Evolutionary conservation across 2,797 vertebrate genomes (phyloP).

Genomic region (Melanotaenia nigrans): DNA sequence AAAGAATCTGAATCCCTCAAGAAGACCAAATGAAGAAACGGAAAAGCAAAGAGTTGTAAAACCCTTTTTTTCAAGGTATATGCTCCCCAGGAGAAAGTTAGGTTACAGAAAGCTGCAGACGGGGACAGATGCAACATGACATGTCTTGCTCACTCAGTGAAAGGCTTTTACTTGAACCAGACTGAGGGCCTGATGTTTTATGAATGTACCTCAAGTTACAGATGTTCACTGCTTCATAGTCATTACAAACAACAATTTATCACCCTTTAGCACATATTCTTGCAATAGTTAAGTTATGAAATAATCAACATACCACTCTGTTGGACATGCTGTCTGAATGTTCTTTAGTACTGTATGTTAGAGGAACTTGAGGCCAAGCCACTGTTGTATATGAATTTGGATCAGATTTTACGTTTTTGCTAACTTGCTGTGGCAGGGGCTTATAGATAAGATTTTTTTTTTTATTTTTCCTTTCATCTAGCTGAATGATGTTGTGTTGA

Average conservation of each 20-base stretch:
- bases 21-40: constrained; percentile 83
- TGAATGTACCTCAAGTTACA: constrained; percentile 79
- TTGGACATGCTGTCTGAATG: constrained; percentile 48
- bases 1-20: constrained; percentile 73
- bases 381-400: constrained; percentile 56
- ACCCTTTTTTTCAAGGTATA: constrained; percentile 42
- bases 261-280: constrained; percentile 65
- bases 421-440: constrained; percentile 57
- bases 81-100: constrained; percentile 49
- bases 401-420: constrained; percentile 34
- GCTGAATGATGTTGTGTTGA: constrained; percentile 40
- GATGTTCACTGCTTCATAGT: constrained; percentile 63
- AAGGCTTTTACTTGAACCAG: constrained; percentile 82
- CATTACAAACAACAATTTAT: constrained; percentile 34
- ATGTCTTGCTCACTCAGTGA: constrained; percentile 59
- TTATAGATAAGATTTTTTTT: constrained; percentile 27
- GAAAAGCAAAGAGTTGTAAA: constrained; percentile 42
- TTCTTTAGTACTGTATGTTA: constrained; percentile 72
- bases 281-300: constrained; percentile 30
- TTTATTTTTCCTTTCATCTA: constrained; percentile 13
- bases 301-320: constrained; percentile 44
- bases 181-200: constrained; percentile 62
- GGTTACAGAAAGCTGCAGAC: constrained; percentile 43
- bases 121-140: constrained; percentile 43
- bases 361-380: constrained; percentile 57